Conservation (phyloP, 2,113 vertebrate genomes). For the Zosterops hypoxanthus region DNA sequence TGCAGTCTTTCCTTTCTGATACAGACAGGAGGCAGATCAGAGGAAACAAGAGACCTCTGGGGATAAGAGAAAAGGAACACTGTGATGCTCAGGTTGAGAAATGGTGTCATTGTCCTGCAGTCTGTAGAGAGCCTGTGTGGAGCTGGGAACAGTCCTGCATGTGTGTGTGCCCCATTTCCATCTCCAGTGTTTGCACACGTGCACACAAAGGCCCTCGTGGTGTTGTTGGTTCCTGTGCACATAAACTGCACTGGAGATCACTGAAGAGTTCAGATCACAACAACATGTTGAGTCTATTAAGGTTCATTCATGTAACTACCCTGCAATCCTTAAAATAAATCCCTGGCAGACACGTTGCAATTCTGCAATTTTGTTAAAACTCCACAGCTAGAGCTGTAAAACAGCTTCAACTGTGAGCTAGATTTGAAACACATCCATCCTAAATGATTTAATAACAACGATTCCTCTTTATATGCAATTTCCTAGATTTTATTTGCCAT, state of each 20-base stretch:
- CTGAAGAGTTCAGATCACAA: not conserved
- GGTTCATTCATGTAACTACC: constrained; percentile 7
- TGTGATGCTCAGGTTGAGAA: not conserved
- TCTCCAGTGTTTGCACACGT: not conserved
- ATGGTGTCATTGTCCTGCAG: not conserved
- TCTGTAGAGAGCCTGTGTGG: not conserved
- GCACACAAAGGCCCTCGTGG: not conserved
- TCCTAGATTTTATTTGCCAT: constrained; percentile 59
- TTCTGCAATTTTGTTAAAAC: constrained; percentile 20
- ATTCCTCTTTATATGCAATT: constrained; percentile 49
- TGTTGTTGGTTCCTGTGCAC: not conserved
- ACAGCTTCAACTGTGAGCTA: constrained; percentile 38
- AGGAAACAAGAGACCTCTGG: not conserved
- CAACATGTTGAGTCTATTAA: not conserved
- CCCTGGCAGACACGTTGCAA: not conserved
- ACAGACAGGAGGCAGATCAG: not conserved
- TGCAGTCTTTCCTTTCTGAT: not conserved
- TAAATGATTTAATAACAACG: constrained; percentile 47
- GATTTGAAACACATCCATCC: constrained; percentile 49
- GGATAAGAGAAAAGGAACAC: not conserved
- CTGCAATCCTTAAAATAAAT: constrained; percentile 35
- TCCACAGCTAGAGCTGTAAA: constrained; percentile 44
- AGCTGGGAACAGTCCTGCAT: not conserved
- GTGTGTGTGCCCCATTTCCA: not conserved
- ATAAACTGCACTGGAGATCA: not conserved